Evolutionary conservation across 2,797 vertebrate species (phyloP).

Genomic region (Artibeus jamaicensis): DNA sequence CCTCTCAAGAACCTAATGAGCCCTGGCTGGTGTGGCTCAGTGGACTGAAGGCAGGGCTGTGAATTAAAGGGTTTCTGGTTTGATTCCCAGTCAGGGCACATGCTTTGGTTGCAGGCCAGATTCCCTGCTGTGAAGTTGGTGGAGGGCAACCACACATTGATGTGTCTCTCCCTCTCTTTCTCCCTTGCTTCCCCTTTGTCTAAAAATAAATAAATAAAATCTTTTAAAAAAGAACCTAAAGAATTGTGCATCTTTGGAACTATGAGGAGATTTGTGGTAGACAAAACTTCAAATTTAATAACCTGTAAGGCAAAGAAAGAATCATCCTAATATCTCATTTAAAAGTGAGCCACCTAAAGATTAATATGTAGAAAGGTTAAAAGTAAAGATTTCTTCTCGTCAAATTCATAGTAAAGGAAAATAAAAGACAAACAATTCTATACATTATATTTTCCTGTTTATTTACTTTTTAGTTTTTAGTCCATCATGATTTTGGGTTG

Average conservation of each 20-base stretch:
- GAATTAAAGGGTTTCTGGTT: too few relatives aligned
- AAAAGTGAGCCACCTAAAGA: background rate
- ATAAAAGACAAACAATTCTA: background rate
- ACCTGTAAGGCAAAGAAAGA: background rate
- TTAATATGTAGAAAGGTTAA: background rate
- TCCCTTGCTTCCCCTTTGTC: too few relatives aligned
- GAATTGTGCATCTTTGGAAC: background rate
- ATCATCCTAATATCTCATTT: background rate
- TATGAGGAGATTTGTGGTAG: background rate
- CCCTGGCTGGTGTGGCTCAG: too few relatives aligned
- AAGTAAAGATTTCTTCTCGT: background rate
- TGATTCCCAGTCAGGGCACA: too few relatives aligned
- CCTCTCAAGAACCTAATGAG: background rate
- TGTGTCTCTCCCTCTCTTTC: too few relatives aligned
- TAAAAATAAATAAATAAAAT: too few relatives aligned
- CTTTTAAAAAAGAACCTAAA: background rate
- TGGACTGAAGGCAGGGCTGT: too few relatives aligned
- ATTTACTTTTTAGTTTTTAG: background rate
- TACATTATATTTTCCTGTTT: background rate
- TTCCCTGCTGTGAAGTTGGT: too few relatives aligned
- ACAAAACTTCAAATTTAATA: background rate
- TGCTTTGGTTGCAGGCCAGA: too few relatives aligned
- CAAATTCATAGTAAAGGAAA: background rate
- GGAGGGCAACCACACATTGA: too few relatives aligned
- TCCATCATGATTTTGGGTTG: background rate